phyloP scores from a whole-genome alignment of 2,888 invertebrate species.

The Caenorhabditis becei region DNA sequence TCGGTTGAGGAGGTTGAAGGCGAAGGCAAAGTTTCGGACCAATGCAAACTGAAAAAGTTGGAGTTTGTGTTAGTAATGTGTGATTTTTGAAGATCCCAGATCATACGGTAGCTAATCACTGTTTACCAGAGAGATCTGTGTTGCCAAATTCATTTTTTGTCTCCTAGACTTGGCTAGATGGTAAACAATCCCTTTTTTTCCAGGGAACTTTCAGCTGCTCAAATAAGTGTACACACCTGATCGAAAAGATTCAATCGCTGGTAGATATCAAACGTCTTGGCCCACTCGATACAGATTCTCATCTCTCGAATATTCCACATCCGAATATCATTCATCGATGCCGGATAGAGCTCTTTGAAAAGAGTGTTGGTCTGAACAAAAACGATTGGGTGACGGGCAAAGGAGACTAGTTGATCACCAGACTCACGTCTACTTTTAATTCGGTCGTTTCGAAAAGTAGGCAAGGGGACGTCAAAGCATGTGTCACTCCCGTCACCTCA shows the following conservation, averaged over 20 bases:
- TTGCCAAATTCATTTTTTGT: too few species aligned
- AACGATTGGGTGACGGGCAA: conserved; percentile 14
- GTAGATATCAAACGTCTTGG: conserved; percentile 80
- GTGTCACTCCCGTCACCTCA: conserved; percentile 74
- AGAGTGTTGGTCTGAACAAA: conserved; percentile 74
- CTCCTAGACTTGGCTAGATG: too few species aligned
- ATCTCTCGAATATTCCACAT: conserved; percentile 82
- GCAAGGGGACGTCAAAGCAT: conserved; percentile 73
- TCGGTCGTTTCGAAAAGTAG: conserved; percentile 75
- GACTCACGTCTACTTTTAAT: conserved; percentile 76
- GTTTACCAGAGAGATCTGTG: too few species aligned
- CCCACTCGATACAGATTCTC: conserved; percentile 81
- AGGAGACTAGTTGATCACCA: conserved; percentile 43
- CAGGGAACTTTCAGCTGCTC: too few species aligned
- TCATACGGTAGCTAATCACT: neutral
- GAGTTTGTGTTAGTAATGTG: conserved; percentile 6
- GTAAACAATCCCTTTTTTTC: too few species aligned
- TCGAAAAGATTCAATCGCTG: conserved; percentile 71
- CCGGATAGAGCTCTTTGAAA: conserved; percentile 80
- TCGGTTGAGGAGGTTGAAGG: conserved; percentile 80
- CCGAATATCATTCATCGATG: conserved; percentile 81
- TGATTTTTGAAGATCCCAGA: conserved; percentile 8
- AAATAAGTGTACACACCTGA: conserved; percentile 73
- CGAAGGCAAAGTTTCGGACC: conserved; percentile 81
- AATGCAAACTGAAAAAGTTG: conserved; percentile 74